Base-by-base conservation (phyloP, 2,888 invertebrate genomes). In the Timema cristinae region DNA sequence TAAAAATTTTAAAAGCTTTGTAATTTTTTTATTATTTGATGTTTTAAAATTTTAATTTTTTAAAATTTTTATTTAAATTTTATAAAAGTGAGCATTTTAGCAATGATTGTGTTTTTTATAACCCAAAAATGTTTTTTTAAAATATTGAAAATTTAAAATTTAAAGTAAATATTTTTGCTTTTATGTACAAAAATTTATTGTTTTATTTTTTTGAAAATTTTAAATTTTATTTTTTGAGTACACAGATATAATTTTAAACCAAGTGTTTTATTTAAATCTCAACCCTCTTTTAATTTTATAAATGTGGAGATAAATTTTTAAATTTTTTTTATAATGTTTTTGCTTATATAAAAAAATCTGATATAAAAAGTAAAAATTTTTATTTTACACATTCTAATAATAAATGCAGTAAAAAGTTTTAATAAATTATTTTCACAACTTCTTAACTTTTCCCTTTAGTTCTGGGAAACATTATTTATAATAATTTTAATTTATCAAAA, bases 141-240 rank as follows among this genome's bases (percentile, higher is more conserved):
- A 71, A 69, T 73, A 73, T 69, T 69, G 67, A 56, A 50, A 69
- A 72, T 69, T n/a, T n/a, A n/a, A 67, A 73, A 72, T 71, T 70
- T 54, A 71, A n/a, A 71, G 72, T 72, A 74, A 72, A 73, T 73
- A 74, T 70, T 71, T 72, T 73, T n/a, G 74, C 72, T 76, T 75
- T 73, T 72, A 71, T 76, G 76, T 76, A 76, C 69, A 76, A 75
- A 76, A 72, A n/a, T 73, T 76, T 74, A 71, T 74, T 75, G 76
- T 76, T 74, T 75, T n/a, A 75, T 75, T 75, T 75, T 75, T 75
- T 75, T 75, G 73, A 75, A 72, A 73, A 75, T 75, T n/a, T n/a
- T n/a, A 73, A 74, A 75, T 75, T 75, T 75, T 74, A 75, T 74
- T 73, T 72, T 74, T n/a, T n/a, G 74, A 75, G 69, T 74, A 66